Conservation (phyloP, 2,888 invertebrate genomes). For the Fragum sueziense region DNA sequence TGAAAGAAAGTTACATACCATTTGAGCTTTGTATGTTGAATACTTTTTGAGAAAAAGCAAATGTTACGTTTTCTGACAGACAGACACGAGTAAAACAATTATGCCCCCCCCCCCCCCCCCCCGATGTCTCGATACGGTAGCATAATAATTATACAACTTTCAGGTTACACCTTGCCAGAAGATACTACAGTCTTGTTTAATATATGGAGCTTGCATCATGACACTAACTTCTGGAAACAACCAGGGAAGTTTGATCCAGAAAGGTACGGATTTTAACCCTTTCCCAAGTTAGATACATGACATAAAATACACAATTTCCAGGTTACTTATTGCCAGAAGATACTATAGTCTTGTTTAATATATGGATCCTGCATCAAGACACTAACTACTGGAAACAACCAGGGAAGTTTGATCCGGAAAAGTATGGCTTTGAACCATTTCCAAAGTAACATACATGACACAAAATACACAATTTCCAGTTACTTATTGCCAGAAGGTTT, state of each 20-base stretch:
- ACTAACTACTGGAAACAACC: constrained; percentile 74
- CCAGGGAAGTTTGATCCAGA: constrained; percentile 73
- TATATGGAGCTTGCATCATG: constrained; percentile 75
- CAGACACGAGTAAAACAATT: too few species aligned
- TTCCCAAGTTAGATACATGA: too few species aligned
- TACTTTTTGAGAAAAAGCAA: too few species aligned
- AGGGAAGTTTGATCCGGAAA: constrained; percentile 71
- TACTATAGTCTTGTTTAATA: constrained; percentile 70
- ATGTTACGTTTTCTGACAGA: too few species aligned
- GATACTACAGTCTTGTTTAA: constrained; percentile 71
- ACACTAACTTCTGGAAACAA: constrained; percentile 72
- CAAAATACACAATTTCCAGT: constrained; percentile 60
- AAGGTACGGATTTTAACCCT: constrained; percentile 67
- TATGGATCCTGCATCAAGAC: constrained; percentile 76
- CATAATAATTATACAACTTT: too few species aligned
- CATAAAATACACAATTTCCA: too few species aligned
- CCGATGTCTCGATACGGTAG: too few species aligned
- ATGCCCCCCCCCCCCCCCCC: too few species aligned
- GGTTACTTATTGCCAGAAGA: constrained; percentile 67
- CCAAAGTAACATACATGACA: too few species aligned
- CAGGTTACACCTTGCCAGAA: constrained; percentile 67
- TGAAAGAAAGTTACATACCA: too few species aligned
- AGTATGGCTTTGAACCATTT: constrained; percentile 64
- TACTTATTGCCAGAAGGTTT: constrained; percentile 67
- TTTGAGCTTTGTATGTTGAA: too few species aligned